These are phyloP conservation scores for Agrenia bidenticulata DNA, from an alignment of 2,888 invertebrate genomes.

Conservation along the genomic window DNA sequence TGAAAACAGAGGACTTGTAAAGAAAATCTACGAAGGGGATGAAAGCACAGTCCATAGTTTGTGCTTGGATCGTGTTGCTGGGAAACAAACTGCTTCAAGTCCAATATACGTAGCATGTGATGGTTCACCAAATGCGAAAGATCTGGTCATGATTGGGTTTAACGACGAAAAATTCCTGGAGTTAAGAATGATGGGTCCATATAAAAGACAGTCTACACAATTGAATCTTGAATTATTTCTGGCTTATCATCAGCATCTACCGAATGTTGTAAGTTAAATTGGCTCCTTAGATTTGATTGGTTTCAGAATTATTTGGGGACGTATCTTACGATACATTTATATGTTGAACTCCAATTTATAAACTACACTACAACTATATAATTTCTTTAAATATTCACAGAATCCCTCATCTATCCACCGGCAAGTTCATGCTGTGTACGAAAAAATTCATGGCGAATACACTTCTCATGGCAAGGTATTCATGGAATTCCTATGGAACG, in stretches of 20 bases:
- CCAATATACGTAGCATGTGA: slow-evolving; percentile 43
- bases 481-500: slow-evolving; percentile 47
- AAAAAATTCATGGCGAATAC: slow-evolving; percentile 47
- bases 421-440: slow-evolving; percentile 50
- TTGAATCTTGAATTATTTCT: slow-evolving; percentile 37
- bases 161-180: slow-evolving; percentile 33
- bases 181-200: slow-evolving; percentile 44
- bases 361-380: no score
- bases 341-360: not conserved
- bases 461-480: slow-evolving; percentile 45
- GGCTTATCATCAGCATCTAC: slow-evolving; percentile 38
- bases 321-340: not conserved
- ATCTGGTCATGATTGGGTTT: slow-evolving; percentile 42
- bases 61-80: slow-evolving; percentile 28
- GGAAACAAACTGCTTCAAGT: slow-evolving; percentile 24
- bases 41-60: slow-evolving; percentile 29
- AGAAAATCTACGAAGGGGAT: slow-evolving; percentile 36
- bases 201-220: slow-evolving; percentile 29
- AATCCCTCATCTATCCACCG: slow-evolving; percentile 19
- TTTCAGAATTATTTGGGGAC: no score
- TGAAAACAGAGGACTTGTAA: slow-evolving; percentile 27
- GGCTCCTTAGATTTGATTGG: not conserved
- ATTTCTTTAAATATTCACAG: slow-evolving; percentile 10
- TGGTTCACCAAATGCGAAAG: slow-evolving; percentile 27
- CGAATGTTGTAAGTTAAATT: slow-evolving; percentile 33